A percentile compares a stretch with the other conserved stretches of the same genome.
Evolutionary conservation across 1,140 invertebrate genomes (phyloP).

Genomic region (Cryptotermes secundus): DNA sequence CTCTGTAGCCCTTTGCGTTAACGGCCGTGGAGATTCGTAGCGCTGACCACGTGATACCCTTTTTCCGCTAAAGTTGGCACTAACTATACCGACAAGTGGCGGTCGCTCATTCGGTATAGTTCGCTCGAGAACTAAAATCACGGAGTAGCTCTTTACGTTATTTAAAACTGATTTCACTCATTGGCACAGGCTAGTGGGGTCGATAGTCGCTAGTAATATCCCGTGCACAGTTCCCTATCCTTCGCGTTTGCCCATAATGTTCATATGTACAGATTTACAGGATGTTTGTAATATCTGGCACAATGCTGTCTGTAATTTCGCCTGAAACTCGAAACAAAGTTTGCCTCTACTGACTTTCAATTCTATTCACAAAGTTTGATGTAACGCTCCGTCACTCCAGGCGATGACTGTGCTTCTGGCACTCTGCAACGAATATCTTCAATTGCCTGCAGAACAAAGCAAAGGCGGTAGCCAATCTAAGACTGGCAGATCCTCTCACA

Average conservation of each 20-base stretch:
- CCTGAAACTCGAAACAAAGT: background rate
- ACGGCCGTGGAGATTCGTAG: too few species aligned
- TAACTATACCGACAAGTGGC: too few species aligned
- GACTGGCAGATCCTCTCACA: too few species aligned
- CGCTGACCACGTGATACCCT: too few species aligned
- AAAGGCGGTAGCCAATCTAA: too few species aligned
- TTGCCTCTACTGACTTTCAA: background rate
- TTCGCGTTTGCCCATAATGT: background rate
- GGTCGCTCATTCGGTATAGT: too few species aligned
- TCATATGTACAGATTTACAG: background rate
- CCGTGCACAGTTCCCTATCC: background rate
- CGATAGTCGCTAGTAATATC: background rate
- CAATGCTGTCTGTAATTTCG: background rate
- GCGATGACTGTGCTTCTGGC: background rate
- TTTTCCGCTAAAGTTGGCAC: too few species aligned
- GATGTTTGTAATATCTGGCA: constrained; percentile 9
- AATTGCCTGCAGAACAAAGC: background rate
- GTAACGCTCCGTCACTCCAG: background rate
- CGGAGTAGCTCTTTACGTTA: too few species aligned
- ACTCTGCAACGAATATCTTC: background rate
- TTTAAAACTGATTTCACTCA: too few species aligned
- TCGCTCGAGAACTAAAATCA: too few species aligned
- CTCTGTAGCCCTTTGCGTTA: too few species aligned
- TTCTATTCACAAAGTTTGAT: background rate
- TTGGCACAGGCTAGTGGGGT: too few species aligned